Evolutionary conservation across 2,888 invertebrate genomes (phyloP).

Genomic region (Monoplex corrugatus): DNA sequence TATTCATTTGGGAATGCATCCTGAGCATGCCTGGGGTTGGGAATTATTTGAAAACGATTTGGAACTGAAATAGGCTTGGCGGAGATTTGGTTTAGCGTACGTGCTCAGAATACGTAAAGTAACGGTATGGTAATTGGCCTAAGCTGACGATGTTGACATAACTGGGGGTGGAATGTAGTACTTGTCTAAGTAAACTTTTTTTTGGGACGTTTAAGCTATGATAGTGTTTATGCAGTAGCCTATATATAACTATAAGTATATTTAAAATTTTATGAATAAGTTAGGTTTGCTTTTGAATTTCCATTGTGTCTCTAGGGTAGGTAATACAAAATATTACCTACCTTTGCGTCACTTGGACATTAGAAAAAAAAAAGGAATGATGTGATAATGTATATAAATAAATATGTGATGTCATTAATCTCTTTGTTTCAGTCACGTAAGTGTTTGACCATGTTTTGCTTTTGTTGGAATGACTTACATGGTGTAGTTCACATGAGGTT

Average conservation of each 20-base stretch:
- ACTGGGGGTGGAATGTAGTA: no score
- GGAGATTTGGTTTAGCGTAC: neutral
- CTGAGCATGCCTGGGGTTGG: no score
- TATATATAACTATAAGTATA: no score
- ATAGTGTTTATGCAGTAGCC: neutral
- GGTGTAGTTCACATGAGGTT: no score
- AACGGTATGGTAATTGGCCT: no score
- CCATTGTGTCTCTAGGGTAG: neutral
- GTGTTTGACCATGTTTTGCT: neutral
- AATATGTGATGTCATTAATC: neutral
- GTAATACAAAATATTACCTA: neutral
- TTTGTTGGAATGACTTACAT: neutral
- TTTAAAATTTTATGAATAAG: neutral
- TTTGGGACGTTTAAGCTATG: neutral
- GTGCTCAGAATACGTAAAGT: no score
- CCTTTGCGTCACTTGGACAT: neutral
- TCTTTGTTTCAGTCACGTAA: neutral
- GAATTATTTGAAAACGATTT: neutral
- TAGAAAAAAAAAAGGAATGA: neutral
- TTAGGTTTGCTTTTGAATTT: neutral
- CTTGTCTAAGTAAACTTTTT: no score
- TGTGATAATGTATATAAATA: no score
- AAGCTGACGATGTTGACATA: no score
- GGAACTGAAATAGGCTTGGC: constrained; percentile 6
- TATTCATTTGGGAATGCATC: no score